Percentiles rank a stretch among this genome's conserved stretches.
Conservation (phyloP, 2,888 invertebrate genomes). For the Pterobdella sp. region DNA sequence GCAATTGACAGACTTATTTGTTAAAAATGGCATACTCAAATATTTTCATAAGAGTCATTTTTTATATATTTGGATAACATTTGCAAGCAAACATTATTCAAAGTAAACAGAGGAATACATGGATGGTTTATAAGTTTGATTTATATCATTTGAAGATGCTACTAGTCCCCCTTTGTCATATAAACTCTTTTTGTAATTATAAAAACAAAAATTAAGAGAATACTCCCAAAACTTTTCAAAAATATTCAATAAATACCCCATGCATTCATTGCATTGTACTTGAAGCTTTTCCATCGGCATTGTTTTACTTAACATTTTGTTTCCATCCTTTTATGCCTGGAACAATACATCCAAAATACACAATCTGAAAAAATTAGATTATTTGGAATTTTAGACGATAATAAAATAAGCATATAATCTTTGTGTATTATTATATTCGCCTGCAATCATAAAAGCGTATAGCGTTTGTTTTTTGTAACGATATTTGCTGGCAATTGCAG, state of each 20-base stretch:
- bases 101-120: too few relatives aligned
- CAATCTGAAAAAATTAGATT: not conserved
- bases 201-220: too few relatives aligned
- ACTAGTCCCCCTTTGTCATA: not conserved
- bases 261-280: not conserved
- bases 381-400: not conserved
- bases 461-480: not conserved
- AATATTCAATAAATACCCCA: too few relatives aligned
- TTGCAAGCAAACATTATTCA: too few relatives aligned
- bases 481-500: not conserved
- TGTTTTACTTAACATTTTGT: not conserved
- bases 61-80: too few relatives aligned
- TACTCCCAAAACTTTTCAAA: too few relatives aligned
- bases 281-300: not conserved
- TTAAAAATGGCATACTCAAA: not conserved
- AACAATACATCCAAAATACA: not conserved
- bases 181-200: not conserved
- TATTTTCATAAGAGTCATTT: not conserved
- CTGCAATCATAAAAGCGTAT: not conserved
- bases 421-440: not conserved
- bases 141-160: not conserved
- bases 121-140: too few relatives aligned
- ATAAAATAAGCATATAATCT: not conserved
- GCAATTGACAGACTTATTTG: not conserved
- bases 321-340: not conserved